These are phyloP conservation scores for Cactoblastis cactorum DNA, from an alignment of 2,888 invertebrate species.

Conservation along the genomic window DNA sequence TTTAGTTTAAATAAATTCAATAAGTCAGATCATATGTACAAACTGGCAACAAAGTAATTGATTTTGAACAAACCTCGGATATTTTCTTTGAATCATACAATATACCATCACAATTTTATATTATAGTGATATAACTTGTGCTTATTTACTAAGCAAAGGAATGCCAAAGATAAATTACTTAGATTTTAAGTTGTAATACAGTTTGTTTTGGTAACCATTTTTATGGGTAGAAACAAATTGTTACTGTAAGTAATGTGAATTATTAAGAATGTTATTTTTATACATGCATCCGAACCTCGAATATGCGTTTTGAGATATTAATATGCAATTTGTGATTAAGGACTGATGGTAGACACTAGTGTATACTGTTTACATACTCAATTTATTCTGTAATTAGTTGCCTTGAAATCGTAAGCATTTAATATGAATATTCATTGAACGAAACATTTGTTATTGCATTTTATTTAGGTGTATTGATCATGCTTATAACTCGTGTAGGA, in stretches of 20 bases:
- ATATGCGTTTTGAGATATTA: constrained; percentile 57
- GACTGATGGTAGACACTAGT: constrained; percentile 67
- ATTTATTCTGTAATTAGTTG: constrained; percentile 45
- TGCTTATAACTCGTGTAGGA: constrained; percentile 20
- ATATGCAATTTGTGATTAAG: constrained; percentile 61
- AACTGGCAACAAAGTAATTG: no score
- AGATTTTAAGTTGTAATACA: constrained; percentile 63
- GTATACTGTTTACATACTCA: constrained; percentile 43
- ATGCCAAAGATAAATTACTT: constrained; percentile 74
- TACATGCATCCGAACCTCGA: constrained; percentile 64
- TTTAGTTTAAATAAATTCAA: no score
- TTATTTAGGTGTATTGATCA: constrained; percentile 21
- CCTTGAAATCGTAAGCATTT: constrained; percentile 41
- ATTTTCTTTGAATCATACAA: constrained; percentile 36
- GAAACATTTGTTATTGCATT: constrained; percentile 22
- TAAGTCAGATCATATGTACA: no score
- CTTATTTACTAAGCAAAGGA: constrained; percentile 50
- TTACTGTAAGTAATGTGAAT: constrained; percentile 59
- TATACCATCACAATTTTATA: constrained; percentile 25
- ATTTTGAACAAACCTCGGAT: constrained; percentile 21
- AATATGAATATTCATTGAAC: constrained; percentile 28
- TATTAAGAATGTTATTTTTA: constrained; percentile 63
- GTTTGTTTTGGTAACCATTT: constrained; percentile 43
- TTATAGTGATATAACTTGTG: constrained; percentile 46
- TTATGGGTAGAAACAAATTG: constrained; percentile 73